A percentile compares a stretch with the other conserved stretches of the same genome.
Conservation (phyloP, 37 sponge, comb jelly and placozoan genomes). For the Chondrilla cf. caribensis region DNA sequence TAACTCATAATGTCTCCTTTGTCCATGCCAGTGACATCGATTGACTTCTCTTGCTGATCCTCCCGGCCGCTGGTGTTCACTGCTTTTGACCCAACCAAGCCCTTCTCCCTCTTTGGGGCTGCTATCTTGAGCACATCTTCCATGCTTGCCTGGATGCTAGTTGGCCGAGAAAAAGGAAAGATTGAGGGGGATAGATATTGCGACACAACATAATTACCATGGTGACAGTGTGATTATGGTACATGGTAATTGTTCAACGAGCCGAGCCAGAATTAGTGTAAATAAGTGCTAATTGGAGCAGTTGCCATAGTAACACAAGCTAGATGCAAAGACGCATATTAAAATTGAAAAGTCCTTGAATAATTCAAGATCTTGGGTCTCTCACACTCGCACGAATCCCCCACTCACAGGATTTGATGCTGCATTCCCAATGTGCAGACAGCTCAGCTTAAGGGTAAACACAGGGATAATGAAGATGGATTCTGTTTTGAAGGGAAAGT, state of each 20-base stretch:
- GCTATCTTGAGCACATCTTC: slow-evolving; percentile 56
- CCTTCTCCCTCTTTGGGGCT: slow-evolving; percentile 1
- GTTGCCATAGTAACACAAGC: too few relatives aligned
- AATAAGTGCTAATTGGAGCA: too few relatives aligned
- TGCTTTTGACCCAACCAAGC: not conserved
- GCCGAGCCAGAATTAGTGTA: too few relatives aligned
- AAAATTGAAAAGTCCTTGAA: too few relatives aligned
- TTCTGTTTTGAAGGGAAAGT: too few relatives aligned
- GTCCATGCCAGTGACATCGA: slow-evolving; percentile 28
- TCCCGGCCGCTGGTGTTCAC: not conserved
- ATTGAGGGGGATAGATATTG: not conserved
- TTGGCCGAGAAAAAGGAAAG: not conserved
- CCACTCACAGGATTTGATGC: too few relatives aligned
- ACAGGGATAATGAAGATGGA: too few relatives aligned
- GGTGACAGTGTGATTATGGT: not conserved
- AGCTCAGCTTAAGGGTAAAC: too few relatives aligned
- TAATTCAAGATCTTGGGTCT: too few relatives aligned
- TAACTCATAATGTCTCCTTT: slow-evolving; percentile 64
- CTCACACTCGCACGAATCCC: too few relatives aligned
- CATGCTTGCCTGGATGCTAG: slow-evolving; percentile 45
- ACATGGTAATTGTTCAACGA: not conserved
- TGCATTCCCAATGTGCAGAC: too few relatives aligned
- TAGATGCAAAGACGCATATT: too few relatives aligned
- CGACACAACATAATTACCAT: not conserved
- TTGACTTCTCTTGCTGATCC: slow-evolving; percentile 14